These are phyloP conservation scores for Hemistola chrysoprasaria DNA, from an alignment of 2,888 invertebrate genomes.

Conservation along the genomic window DNA sequence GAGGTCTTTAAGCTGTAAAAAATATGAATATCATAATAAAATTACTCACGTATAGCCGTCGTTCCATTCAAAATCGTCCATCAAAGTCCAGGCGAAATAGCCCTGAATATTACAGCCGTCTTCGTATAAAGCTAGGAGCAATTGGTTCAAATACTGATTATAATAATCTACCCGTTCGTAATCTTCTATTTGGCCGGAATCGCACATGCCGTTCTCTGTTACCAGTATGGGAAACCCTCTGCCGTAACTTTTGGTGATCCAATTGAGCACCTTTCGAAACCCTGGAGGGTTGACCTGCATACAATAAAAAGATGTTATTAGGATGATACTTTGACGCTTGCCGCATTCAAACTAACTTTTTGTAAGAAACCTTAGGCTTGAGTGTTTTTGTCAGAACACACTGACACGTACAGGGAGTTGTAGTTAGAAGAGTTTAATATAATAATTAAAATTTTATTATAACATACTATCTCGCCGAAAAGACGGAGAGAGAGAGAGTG, in stretches of 20 bases:
- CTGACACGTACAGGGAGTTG: too few relatives aligned
- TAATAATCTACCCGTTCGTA: conserved; percentile 78
- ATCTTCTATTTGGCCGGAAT: conserved; percentile 61
- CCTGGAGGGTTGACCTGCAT: conserved; percentile 83
- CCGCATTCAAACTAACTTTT: too few relatives aligned
- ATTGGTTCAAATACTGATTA: conserved; percentile 68
- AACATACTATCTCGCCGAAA: too few relatives aligned
- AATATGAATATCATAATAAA: conserved; percentile 4
- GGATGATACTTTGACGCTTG: too few relatives aligned
- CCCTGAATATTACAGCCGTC: conserved; percentile 72
- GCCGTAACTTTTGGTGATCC: conserved; percentile 83
- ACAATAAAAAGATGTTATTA: too few relatives aligned
- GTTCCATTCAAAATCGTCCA: conserved; percentile 85
- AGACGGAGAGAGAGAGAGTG: too few relatives aligned
- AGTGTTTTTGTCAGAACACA: too few relatives aligned
- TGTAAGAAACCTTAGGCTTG: too few relatives aligned
- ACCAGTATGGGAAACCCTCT: conserved; percentile 79
- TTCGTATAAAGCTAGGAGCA: conserved; percentile 59
- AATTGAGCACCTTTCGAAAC: conserved; percentile 83
- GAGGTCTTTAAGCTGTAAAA: background rate
- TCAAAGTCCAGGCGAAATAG: conserved; percentile 83
- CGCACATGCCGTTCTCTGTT: conserved; percentile 83
- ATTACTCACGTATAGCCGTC: conserved; percentile 66
- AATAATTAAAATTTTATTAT: too few relatives aligned
- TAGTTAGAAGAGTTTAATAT: too few relatives aligned